Percentiles rank a stretch among this genome's conserved stretches.
These are phyloP conservation scores for Herminia tarsipennalis DNA, from an alignment of 2,888 invertebrate species.

Conservation along the genomic window DNA sequence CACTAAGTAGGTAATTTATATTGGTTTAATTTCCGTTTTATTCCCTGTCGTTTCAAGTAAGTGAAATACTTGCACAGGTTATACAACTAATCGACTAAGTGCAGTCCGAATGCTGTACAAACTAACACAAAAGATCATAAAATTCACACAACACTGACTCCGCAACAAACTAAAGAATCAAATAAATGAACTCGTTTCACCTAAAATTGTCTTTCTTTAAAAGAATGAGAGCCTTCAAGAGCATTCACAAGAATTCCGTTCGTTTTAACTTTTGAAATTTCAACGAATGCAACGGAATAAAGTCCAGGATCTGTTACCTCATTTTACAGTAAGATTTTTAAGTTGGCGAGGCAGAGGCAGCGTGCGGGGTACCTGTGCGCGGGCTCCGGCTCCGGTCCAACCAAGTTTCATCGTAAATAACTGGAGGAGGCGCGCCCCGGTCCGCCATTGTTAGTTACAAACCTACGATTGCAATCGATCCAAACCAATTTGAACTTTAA, in stretches of 20 bases:
- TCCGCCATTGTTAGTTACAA: slow-evolving; percentile 36
- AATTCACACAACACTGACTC: slow-evolving; percentile 6
- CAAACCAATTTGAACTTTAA: slow-evolving; percentile 41
- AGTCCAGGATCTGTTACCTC: slow-evolving; percentile 43
- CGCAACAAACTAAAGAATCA: slow-evolving; percentile 19
- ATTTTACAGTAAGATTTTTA: slow-evolving; percentile 45
- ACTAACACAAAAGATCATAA: slow-evolving; percentile 11
- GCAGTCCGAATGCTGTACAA: neutral
- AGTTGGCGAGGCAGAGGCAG: slow-evolving; percentile 24
- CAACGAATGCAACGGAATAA: slow-evolving; percentile 35
- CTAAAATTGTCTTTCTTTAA: slow-evolving; percentile 35
- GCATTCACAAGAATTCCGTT: slow-evolving; percentile 28
- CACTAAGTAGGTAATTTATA: too few relatives aligned
- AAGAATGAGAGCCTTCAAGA: slow-evolving; percentile 30
- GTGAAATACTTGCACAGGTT: too few relatives aligned
- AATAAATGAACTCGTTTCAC: slow-evolving; percentile 30
- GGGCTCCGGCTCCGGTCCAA: slow-evolving; percentile 18
- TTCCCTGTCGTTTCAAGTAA: too few relatives aligned
- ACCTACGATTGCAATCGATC: slow-evolving; percentile 31
- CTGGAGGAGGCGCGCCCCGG: slow-evolving; percentile 23
- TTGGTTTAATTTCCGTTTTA: too few relatives aligned
- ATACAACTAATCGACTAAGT: slow-evolving; percentile 10
- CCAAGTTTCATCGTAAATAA: slow-evolving; percentile 45
- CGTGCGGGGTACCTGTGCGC: slow-evolving; percentile 27
- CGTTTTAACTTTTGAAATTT: slow-evolving; percentile 42